A percentile compares a stretch with the other conserved stretches of the same genome.
Conservation (phyloP, 2,113 vertebrate genomes). For the Notarius quadriscutis region DNA sequence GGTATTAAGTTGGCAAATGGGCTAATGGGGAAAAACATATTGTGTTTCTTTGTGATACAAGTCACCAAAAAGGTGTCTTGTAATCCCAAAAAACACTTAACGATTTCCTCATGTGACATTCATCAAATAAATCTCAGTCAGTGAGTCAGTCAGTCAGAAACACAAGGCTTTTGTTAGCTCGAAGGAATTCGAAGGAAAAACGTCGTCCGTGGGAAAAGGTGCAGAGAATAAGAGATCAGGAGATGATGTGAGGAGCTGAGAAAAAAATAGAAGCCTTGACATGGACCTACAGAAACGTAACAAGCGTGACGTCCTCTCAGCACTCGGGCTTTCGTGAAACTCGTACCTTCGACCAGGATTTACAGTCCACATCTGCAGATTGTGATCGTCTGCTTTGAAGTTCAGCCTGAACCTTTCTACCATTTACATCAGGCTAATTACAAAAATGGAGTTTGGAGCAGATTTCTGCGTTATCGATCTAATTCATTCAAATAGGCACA, state of each 20-base stretch:
- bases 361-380: conserved; percentile 15
- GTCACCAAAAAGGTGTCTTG: background rate
- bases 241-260: background rate
- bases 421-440: conserved; percentile 23
- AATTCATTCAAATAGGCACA: conserved; percentile 13
- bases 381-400: conserved; percentile 18
- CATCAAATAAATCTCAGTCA: background rate
- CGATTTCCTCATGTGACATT: conserved; percentile 1
- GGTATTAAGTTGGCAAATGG: background rate
- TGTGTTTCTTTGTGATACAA: background rate
- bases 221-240: background rate
- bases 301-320: background rate
- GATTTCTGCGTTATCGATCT: background rate
- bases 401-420: conserved; percentile 11
- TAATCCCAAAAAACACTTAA: background rate
- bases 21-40: background rate
- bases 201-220: background rate
- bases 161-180: conserved; percentile 2
- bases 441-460: conserved; percentile 6
- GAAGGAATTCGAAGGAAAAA: background rate
- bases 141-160: conserved; percentile 8
- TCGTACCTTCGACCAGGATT: background rate
- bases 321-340: background rate
- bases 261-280: background rate
- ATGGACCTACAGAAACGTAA: conserved; percentile 12